Evolutionary conservation across 1,140 invertebrate genomes (phyloP).

Genomic region (Homalodisca vitripennis): DNA sequence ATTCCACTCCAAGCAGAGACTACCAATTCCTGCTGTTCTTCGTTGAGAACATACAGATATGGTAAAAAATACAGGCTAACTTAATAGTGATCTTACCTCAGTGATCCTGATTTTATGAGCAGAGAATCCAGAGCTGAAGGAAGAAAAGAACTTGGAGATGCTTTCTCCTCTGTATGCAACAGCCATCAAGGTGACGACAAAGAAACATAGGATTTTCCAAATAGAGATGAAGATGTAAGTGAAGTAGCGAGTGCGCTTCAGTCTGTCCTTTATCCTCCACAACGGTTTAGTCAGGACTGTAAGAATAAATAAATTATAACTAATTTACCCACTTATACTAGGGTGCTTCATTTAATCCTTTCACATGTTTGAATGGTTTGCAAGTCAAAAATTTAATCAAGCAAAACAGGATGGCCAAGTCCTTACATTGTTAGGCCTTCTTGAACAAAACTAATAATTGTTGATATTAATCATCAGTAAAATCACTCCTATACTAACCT

Average conservation of each 20-base stretch:
- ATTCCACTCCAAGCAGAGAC: too few species aligned
- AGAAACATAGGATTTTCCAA: conserved; percentile 84
- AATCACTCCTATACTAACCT: conserved; percentile 51
- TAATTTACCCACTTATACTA: too few species aligned
- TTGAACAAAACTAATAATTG: not conserved
- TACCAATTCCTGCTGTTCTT: too few species aligned
- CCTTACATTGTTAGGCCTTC: too few species aligned
- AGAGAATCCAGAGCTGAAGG: conserved; percentile 72
- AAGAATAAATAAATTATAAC: conserved; percentile 31
- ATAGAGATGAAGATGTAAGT: conserved; percentile 84
- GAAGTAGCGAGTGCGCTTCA: conserved; percentile 81
- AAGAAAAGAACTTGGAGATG: conserved; percentile 72
- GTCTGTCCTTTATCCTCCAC: conserved; percentile 76
- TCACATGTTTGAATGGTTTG: too few species aligned
- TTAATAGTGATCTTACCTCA: conserved; percentile 59
- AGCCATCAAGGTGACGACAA: conserved; percentile 70
- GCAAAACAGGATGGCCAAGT: too few species aligned
- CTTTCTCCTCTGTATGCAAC: conserved; percentile 73
- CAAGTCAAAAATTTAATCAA: too few species aligned
- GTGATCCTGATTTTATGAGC: conserved; percentile 76
- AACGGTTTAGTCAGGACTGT: conserved; percentile 75
- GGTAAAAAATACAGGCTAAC: too few species aligned
- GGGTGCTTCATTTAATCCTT: too few species aligned
- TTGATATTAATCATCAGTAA: too few species aligned
- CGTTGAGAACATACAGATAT: too few species aligned